Evolutionary conservation across 2,888 invertebrate genomes (phyloP).

Genomic region (Oligia fasciuncula): DNA sequence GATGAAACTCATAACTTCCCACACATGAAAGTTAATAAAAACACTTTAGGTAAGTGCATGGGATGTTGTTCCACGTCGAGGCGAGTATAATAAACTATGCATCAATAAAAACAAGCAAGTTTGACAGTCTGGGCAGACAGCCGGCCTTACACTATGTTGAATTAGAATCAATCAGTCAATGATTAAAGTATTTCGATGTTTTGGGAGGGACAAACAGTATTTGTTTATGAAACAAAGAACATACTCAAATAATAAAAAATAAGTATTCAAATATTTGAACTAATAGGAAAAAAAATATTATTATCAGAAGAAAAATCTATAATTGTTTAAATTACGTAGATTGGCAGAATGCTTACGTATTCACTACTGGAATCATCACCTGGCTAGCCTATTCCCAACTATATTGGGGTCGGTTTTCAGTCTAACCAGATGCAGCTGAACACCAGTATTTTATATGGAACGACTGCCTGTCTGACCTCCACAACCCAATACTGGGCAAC

Average conservation of each 20-base stretch:
- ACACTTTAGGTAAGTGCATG: constrained; percentile 46
- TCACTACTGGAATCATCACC: background rate
- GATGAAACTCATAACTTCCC: constrained; percentile 16
- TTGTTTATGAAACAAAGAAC: background rate
- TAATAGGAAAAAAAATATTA: background rate
- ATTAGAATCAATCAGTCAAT: background rate
- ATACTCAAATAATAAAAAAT: background rate
- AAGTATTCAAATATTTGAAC: background rate
- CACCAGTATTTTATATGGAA: background rate
- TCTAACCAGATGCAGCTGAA: background rate
- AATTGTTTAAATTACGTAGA: background rate
- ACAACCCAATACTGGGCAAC: background rate
- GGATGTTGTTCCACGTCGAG: constrained; percentile 5
- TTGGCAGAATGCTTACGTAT: background rate
- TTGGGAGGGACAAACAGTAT: background rate
- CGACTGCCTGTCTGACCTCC: background rate
- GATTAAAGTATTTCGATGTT: background rate
- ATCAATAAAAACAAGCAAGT: constrained; percentile 46
- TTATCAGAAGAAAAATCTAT: background rate
- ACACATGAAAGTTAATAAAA: constrained; percentile 29
- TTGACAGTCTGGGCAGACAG: constrained; percentile 11
- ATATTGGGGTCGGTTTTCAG: background rate
- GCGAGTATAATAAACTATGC: constrained; percentile 21
- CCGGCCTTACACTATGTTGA: constrained; percentile 3
- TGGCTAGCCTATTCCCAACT: background rate